Evolutionary conservation across 2,797 vertebrate species (phyloP).

Genomic region (Pogonophryne albipinna): DNA sequence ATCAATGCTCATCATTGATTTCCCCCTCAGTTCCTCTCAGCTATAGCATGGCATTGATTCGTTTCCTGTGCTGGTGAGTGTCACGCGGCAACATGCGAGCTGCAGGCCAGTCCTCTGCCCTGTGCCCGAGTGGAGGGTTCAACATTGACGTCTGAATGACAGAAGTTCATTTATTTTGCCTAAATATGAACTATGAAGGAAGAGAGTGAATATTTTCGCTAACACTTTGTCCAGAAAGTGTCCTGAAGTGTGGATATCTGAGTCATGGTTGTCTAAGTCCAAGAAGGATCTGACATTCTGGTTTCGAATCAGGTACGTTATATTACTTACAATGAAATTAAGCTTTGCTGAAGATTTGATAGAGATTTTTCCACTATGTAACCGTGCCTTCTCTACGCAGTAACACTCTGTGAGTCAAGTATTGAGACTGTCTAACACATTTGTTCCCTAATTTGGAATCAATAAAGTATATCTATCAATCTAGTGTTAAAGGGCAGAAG

Average conservation of each 20-base stretch:
- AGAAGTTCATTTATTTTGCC: slow-evolving; percentile 33
- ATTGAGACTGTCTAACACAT: neutral
- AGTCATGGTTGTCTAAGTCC: slow-evolving; percentile 25
- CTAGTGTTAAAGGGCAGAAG: slow-evolving; percentile 22
- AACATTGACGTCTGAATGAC: slow-evolving; percentile 37
- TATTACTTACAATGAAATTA: slow-evolving; percentile 16
- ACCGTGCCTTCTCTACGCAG: neutral
- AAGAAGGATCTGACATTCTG: slow-evolving; percentile 41
- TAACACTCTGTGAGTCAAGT: slow-evolving; percentile 2
- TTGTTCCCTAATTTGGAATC: no score
- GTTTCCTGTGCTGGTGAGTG: slow-evolving; percentile 60
- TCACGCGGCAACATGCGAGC: slow-evolving; percentile 54
- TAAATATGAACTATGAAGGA: slow-evolving; percentile 41
- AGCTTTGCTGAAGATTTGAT: slow-evolving; percentile 4
- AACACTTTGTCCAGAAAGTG: slow-evolving; percentile 13
- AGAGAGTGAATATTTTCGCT: slow-evolving; percentile 31
- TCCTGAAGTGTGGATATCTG: slow-evolving; percentile 40
- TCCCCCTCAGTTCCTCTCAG: slow-evolving; percentile 63
- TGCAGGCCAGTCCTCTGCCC: slow-evolving; percentile 63
- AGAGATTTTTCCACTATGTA: neutral
- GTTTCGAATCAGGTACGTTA: slow-evolving; percentile 65
- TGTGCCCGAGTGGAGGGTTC: slow-evolving; percentile 57
- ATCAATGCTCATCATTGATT: slow-evolving; percentile 76
- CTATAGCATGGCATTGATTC: slow-evolving; percentile 74
- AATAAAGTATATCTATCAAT: neutral